Base-by-base conservation (phyloP, 2,113 vertebrate genomes). In the Pterocles burchelli region DNA sequence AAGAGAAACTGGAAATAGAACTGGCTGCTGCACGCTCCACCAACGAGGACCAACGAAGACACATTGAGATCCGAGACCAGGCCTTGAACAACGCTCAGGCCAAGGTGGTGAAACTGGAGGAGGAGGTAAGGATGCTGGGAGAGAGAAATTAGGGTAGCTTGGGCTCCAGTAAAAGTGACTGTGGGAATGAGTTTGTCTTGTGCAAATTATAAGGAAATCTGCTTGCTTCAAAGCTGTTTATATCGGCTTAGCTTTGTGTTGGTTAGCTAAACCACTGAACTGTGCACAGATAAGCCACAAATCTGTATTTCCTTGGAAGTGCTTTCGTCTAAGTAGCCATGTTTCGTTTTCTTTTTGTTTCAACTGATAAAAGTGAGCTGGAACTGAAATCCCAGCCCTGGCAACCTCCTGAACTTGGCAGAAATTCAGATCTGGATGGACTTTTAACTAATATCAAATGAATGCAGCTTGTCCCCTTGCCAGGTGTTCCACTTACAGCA, bases 21-120 rank as follows among this genome's bases (percentile, higher is more conserved):
- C 93, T 99, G 68, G 98, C 98, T 38, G 98, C 98, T 14, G 98
- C 99, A 26, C 99, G 99, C 65, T 99, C 99, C 75, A 98, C 98
- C 82, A 99, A 99, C 0, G 99, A 99, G 82, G 99, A 99, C 96
- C 99, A 99, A 96, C 98, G 99, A 49, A 98, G 99, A 89, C 99
- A 99, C 98, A 99, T 99, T 1, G 99, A 99, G 98, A 99, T 99
- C 95, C 98, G 99, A 81, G 99, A 99, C 97, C 99, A 99, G 97
- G 99, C 99, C 13, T 95, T 99, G 73, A 99, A 99, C 97, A 99
- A 99, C 0, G 99, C 99, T 38, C 99, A 99, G 96, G 99, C 99
- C 92, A 99, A 99, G 95, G 99, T 99, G 96, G 99, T 99, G 90
- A 99, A 99, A 80, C 97, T 99, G 94, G 99, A 99, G 96, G 99